Conservation (phyloP, 1,140 invertebrate genomes). For the Neoseiulus cucumeris region DNA sequence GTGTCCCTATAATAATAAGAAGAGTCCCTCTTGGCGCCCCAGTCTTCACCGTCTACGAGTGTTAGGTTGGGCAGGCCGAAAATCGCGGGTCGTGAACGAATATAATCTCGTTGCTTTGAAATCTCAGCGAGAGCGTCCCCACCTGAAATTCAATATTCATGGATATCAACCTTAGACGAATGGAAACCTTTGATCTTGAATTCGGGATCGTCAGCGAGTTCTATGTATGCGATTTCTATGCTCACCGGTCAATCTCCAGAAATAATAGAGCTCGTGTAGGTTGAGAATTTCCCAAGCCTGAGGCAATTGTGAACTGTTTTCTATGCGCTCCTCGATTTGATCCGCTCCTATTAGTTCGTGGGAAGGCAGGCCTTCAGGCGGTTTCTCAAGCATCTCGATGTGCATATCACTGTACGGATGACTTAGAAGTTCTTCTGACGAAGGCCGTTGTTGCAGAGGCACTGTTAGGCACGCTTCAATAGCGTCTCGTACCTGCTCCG, state of each 20-base stretch:
- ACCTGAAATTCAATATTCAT: conserved; percentile 34
- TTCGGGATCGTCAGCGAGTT: too few species aligned
- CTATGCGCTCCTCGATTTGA: neutral
- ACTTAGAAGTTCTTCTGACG: neutral
- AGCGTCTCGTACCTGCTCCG: neutral
- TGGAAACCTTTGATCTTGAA: neutral
- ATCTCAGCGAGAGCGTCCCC: conserved; percentile 75
- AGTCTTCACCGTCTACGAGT: conserved; percentile 52
- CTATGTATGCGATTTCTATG: neutral
- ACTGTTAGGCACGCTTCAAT: conserved; percentile 8
- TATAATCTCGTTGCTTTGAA: conserved; percentile 61
- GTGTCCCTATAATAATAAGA: conserved; percentile 57
- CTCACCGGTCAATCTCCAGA: conserved; percentile 16
- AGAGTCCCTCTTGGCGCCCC: conserved; percentile 52
- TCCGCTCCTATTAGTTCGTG: neutral
- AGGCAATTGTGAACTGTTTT: neutral
- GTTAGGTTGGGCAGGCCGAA: conserved; percentile 40
- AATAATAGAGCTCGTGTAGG: conserved; percentile 17
- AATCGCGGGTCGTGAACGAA: conserved; percentile 40
- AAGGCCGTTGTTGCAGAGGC: neutral
- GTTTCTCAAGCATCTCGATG: neutral
- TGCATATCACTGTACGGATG: conserved; percentile 3
- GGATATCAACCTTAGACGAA: conserved; percentile 8
- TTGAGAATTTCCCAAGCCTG: conserved; percentile 11
- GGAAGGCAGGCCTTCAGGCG: neutral